Conservation (phyloP, 2,888 invertebrate species). For the Panopea generosa region DNA sequence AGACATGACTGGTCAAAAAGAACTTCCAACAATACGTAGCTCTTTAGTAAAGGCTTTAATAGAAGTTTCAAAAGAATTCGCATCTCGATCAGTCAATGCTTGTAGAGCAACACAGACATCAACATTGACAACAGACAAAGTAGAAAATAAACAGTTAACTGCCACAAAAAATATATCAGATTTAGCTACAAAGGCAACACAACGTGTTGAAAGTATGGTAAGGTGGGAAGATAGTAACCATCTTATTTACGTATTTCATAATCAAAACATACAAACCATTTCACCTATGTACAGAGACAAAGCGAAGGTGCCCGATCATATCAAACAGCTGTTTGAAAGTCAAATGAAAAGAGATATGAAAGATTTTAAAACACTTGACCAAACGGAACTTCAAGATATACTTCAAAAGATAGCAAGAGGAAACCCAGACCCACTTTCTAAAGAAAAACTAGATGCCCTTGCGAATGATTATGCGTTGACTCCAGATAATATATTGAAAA, state of each 20-base stretch:
- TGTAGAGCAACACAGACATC: constrained; percentile 40
- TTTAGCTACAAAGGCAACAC: not conserved
- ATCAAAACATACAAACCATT: constrained; percentile 25
- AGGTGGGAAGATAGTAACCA: constrained; percentile 62
- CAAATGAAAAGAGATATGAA: constrained; percentile 10
- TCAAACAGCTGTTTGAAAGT: constrained; percentile 18
- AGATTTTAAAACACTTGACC: constrained; percentile 6
- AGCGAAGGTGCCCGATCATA: not conserved
- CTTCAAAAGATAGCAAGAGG: constrained; percentile 14
- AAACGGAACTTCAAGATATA: constrained; percentile 9
- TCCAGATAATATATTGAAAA: constrained; percentile 70
- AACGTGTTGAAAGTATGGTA: constrained; percentile 58
- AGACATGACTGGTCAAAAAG: constrained; percentile 49
- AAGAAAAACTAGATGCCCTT: not conserved
- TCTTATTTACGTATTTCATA: constrained; percentile 24
- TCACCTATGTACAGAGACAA: constrained; percentile 25
- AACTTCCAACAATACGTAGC: constrained; percentile 25
- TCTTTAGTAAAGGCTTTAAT: constrained; percentile 40
- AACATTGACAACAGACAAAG: not conserved
- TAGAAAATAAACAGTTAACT: too few species aligned
- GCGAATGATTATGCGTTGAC: constrained; percentile 54
- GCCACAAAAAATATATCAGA: too few species aligned
- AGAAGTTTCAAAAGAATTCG: constrained; percentile 51
- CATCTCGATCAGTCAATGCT: constrained; percentile 37
- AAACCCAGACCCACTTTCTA: not conserved